A percentile compares a stretch with the other conserved stretches of the same genome.
These are phyloP conservation scores for Acrocephalus kingi DNA, from an alignment of 2,113 vertebrate species.

Conservation along the genomic window DNA sequence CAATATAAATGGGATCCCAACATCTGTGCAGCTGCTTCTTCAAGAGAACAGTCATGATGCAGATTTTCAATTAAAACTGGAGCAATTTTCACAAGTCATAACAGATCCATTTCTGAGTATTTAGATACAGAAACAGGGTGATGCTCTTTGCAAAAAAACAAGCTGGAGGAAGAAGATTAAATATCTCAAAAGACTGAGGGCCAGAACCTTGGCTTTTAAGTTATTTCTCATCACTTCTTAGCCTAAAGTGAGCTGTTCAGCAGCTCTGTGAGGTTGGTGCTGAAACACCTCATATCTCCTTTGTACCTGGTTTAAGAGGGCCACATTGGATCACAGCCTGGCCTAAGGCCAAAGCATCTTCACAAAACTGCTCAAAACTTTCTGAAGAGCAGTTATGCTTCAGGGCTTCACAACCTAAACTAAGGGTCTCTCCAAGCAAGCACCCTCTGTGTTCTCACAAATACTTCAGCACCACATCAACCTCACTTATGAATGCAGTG, in stretches of 20 bases:
- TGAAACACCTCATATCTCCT: background rate
- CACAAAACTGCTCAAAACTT: background rate
- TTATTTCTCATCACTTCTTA: background rate
- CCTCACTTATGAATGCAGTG: background rate
- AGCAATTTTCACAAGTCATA: background rate
- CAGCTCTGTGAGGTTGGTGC: accelerated
- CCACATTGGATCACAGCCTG: background rate
- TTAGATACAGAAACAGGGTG: background rate
- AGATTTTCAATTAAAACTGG: background rate
- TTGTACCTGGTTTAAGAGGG: background rate
- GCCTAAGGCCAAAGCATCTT: background rate
- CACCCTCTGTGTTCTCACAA: background rate
- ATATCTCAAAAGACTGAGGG: background rate
- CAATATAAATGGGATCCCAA: background rate
- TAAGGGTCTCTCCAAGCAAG: background rate
- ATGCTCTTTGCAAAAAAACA: background rate
- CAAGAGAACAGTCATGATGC: background rate
- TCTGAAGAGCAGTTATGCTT: background rate
- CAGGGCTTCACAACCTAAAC: background rate
- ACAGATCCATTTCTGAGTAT: background rate
- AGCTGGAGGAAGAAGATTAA: background rate
- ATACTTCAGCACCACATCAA: background rate
- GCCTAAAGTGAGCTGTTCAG: background rate
- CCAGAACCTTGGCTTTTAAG: background rate
- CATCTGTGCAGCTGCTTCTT: background rate